phyloP scores from a whole-genome alignment of 2,888 invertebrate genomes.

The Hydraecia micacea region DNA sequence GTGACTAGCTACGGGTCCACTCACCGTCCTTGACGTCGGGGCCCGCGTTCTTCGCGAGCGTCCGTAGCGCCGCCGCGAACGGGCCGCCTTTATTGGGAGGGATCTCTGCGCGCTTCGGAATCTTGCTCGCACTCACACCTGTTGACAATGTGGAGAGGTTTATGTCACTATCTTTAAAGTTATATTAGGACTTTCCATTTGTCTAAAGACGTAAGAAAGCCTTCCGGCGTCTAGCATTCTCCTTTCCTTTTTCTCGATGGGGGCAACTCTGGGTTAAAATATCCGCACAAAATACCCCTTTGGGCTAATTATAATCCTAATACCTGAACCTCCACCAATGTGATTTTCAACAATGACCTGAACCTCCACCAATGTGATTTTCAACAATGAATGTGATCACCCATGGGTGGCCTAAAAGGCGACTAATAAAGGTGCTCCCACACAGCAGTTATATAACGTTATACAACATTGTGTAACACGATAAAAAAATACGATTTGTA shows the following conservation, averaged over 20 bases:
- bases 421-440: no score
- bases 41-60: conserved; percentile 97
- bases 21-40: conserved; percentile 92
- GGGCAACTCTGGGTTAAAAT: background rate
- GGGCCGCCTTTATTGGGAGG: conserved; percentile 91
- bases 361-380: background rate
- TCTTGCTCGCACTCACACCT: conserved; percentile 87
- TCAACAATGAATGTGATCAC: background rate
- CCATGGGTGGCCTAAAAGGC: background rate
- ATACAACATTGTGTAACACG: no score
- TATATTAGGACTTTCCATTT: background rate
- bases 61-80: conserved; percentile 97
- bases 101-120: conserved; percentile 85
- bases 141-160: conserved; percentile 70
- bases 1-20: conserved; percentile 73
- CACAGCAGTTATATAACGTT: no score
- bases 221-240: no score
- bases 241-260: background rate
- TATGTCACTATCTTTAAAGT: background rate
- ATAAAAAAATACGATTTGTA: no score
- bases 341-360: background rate
- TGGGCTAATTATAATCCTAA: background rate
- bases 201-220: background rate
- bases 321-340: no score
- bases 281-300: background rate